Conservation (phyloP, 2,888 invertebrate genomes). For the Drosophila mulleri region DNA sequence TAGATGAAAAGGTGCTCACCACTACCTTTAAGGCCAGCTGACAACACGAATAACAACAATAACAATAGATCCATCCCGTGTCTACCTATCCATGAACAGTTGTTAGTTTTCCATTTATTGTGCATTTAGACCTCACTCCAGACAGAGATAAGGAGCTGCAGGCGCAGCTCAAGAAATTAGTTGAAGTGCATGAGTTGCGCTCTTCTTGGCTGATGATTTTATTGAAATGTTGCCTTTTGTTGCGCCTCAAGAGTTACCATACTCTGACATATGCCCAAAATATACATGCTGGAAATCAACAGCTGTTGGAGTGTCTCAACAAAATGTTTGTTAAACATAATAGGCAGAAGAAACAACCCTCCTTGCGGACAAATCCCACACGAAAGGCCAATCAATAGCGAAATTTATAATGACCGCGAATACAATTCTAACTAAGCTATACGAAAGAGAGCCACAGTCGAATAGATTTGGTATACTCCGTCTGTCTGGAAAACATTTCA, state of each 20-base stretch:
- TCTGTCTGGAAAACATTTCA: too few species aligned
- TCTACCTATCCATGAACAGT: conserved; percentile 48
- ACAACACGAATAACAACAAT: conserved; percentile 44
- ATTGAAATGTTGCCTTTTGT: conserved; percentile 69
- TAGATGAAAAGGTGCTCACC: conserved; percentile 33
- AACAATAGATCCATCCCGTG: conserved; percentile 30
- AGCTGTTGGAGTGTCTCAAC: conserved; percentile 61
- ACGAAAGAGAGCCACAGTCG: not conserved
- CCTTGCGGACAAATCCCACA: conserved; percentile 17
- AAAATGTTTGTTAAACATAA: conserved; percentile 1
- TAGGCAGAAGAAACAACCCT: conserved; percentile 8
- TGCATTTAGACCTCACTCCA: conserved; percentile 55
- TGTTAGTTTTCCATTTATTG: conserved; percentile 77
- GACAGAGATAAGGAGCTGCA: too few species aligned
- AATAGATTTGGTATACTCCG: not conserved
- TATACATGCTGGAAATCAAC: conserved; percentile 63
- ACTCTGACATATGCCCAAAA: conserved; percentile 61
- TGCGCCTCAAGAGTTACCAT: conserved; percentile 11
- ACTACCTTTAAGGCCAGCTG: conserved; percentile 58
- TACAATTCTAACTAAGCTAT: not conserved
- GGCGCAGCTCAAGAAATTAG: conserved; percentile 59
- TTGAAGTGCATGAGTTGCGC: conserved; percentile 70
- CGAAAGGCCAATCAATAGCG: conserved; percentile 43
- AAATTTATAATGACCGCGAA: conserved; percentile 33
- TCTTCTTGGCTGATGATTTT: conserved; percentile 63